Base-by-base conservation (phyloP, 1,140 invertebrate genomes). In the Pogonus chalceus region DNA sequence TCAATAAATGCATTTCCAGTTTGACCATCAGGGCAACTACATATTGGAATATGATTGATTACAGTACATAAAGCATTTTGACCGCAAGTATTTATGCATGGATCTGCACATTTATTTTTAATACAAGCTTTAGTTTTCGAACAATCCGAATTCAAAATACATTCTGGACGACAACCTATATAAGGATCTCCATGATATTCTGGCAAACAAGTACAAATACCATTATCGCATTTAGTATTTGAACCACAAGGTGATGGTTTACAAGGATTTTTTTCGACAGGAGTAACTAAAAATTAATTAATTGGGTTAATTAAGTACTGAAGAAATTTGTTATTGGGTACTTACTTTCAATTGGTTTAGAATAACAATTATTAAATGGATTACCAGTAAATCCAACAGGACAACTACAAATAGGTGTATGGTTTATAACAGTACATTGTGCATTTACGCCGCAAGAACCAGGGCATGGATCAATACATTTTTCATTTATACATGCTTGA, bases 101-200 rank as follows among this genome's bases (percentile, higher is more conserved):
- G 83, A 73, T 87, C 79, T 2, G 79, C 69, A 61, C 84, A 87
- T 63, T 82, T 81, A 59, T 83, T 83, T 56, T 79, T 78, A 49
- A 81, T 76, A 61, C 87, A 89, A 1, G 84, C 80, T 65, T 80
- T 84, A 46, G 78, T 71, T 43, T 79, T 71, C 2, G 83, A 69
- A 64, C 87, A 90, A 51, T 90, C 87, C 1, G 83, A 80, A 65
- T 85, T 89, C 57, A 86, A 76, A 0, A 86, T 80, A 67, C 87
- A 90, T 66, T 89, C 86, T 14, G 87, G 87, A 52, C 85, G 72
- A 67, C 88, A 90, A 20, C 74, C 78, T 43, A 69, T 66, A 56
- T 83, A 81, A 2, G 80, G 79, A 68, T 84, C 76, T 14, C 80
- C 79, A 46, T 76, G 71, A 65, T 83, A 84, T 49, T 79, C 81